Evolutionary conservation across 2,888 invertebrate genomes (phyloP).

Genomic region (Spilarctia lutea): DNA sequence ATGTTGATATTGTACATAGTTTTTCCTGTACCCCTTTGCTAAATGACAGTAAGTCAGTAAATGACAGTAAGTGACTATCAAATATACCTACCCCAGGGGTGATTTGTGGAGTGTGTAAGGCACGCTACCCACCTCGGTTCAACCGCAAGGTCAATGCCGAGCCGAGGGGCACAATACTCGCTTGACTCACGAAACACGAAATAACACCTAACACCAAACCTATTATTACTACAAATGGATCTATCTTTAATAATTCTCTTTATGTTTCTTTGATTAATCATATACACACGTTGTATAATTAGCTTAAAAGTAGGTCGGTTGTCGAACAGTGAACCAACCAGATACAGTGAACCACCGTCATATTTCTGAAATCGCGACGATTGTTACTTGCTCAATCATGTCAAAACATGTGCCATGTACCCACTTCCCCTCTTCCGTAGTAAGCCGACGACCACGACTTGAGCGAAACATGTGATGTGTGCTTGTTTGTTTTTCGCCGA

Average conservation of each 20-base stretch:
- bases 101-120: constrained; percentile 39
- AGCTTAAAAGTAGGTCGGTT: neutral
- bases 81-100: constrained; percentile 48
- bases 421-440: no score
- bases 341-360: no score
- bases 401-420: no score
- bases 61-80: constrained; percentile 42
- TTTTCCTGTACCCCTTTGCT: constrained; percentile 9
- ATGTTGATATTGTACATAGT: constrained; percentile 23
- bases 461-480: no score
- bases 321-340: no score
- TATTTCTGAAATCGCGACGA: no score
- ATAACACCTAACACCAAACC: constrained; percentile 46
- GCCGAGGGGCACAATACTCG: constrained; percentile 34
- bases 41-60: constrained; percentile 39
- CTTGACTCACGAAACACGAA: constrained; percentile 49
- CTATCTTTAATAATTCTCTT: neutral
- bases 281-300: neutral
- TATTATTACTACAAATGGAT: constrained; percentile 50
- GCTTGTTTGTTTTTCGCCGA: no score
- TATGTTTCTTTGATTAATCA: neutral
- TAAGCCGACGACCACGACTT: no score
- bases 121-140: constrained; percentile 16
- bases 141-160: constrained; percentile 71
- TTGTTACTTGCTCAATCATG: no score